Percentiles rank a stretch among this genome's conserved stretches.
Evolutionary conservation across 1,140 invertebrate species (phyloP).

Genomic region (Drosophila sechellia): DNA sequence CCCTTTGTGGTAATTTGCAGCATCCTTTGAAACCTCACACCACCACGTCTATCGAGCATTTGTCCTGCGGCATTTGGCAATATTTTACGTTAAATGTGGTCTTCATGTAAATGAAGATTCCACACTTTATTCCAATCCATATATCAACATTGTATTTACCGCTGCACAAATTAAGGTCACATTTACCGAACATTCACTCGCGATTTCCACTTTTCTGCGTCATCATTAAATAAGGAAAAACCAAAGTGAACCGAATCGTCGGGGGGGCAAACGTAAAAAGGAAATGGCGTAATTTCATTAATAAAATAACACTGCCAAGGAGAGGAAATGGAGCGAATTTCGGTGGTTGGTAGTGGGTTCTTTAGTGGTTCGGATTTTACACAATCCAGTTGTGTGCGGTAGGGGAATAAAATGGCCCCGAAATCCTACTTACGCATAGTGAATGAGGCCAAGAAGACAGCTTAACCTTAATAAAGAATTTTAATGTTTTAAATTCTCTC

Average conservation of each 20-base stretch:
- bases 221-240: slow-evolving; percentile 74
- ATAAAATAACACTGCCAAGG: slow-evolving; percentile 61
- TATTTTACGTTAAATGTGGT: slow-evolving; percentile 78
- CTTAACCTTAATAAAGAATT: slow-evolving; percentile 6
- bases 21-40: slow-evolving; percentile 55
- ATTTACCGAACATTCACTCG: slow-evolving; percentile 56
- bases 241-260: slow-evolving; percentile 40
- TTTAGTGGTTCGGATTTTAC: slow-evolving; percentile 41
- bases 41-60: slow-evolving; percentile 59
- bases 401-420: slow-evolving; percentile 13
- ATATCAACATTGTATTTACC: slow-evolving; percentile 71
- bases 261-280: slow-evolving; percentile 38
- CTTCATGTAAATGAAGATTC: slow-evolving; percentile 68
- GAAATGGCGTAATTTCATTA: slow-evolving; percentile 77
- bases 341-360: slow-evolving; percentile 26
- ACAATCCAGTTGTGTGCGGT: slow-evolving; percentile 23
- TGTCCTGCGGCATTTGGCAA: slow-evolving; percentile 64
- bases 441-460: slow-evolving; percentile 10
- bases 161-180: slow-evolving; percentile 74
- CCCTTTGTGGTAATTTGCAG: slow-evolving; percentile 68
- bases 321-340: slow-evolving; percentile 31
- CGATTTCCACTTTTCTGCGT: slow-evolving; percentile 21
- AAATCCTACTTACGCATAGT: slow-evolving; percentile 35
- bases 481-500: background rate
- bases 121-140: slow-evolving; percentile 40